Evolutionary conservation across 2,888 invertebrate genomes (phyloP), one percentile per base, ranked within the genome.

Genomic region (Philonicus albiceps): DNA sequence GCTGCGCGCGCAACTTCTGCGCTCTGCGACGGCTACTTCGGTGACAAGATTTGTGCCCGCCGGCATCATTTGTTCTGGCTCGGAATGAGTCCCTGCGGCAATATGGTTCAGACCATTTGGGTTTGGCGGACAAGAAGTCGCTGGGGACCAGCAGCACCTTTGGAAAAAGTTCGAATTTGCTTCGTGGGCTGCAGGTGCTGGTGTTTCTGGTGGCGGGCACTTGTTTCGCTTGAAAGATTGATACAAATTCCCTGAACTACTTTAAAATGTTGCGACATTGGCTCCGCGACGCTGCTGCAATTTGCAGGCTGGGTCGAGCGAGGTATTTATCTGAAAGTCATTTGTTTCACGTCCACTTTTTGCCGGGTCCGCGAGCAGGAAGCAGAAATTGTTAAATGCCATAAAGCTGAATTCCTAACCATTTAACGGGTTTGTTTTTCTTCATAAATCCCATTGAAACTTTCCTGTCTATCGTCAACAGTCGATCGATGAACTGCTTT

Each of bases 31-130:
- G n/a, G 49, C 13, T 34, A 53, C 49, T 75, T 53, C 64, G 75
- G 86, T 37, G 76, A 78, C 75, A 53, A 86, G 55, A 76, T 86
- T 86, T 78, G 55, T 86, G 76, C 76, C 64, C 19, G 75, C 37
- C 78, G 86, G 78, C 76, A 43, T 40, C 55, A 86, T 86, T 86
- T 86, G 86, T 86, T 64, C 83, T 16, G 55, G 5, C 49, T 22
- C 40, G 27, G 72, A 64, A 64, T 83, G 64, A 64, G 64, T 83
- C 83, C 83, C 64, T 13, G 64, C n/a, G 83, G 83, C 72, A 83
- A 83, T 83, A 72, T 83, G 83, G 83, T 83, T 34, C 83, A 72
- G 83, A 16, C 80, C 31, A 80, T 80, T 80, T 80, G 30, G 49
- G 49, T 30, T 80, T 53, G 31, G 80, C 16, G 6, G 13, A 53